Evolutionary conservation across 2,888 invertebrate species (phyloP), one percentile per base, ranked within the genome.

Genomic region (Acleris emargana): DNA sequence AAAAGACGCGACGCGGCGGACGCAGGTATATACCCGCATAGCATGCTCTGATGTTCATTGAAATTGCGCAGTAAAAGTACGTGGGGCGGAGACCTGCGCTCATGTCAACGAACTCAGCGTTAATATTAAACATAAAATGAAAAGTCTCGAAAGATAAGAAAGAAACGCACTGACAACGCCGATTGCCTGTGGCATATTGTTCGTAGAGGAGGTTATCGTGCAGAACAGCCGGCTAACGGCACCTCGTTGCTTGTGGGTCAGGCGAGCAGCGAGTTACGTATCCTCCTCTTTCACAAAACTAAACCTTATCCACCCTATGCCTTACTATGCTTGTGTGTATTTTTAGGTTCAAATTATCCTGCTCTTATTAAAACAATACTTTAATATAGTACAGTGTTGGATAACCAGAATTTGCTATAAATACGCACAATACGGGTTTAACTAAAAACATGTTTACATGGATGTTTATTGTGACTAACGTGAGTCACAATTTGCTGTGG

Each of bases 261-360:
- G 74, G 71, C 73, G 76, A 69, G 75, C 80, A 80, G 73, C 76
- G 73, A 76, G 76, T 75, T 81, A 76, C 72, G 77, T 76, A 84
- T 84, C 84, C 83, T 82, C 73, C 71, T 73, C 68, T 70, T 69
- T 68, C 68, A 69, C 45, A 16, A 16, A 16, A 32, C 32, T 32
- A 9, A 45, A 16, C 45, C 45, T 13, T 17, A 45, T 45, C 6
- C 45, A 7, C 45, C 45, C 16, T 16, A 45, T 17, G 2, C 45
- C 45, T 45, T 45, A 5, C 45, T 2, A 45, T 45, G 17, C 6
- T 17, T 6, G 7, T n/a, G 17, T 45, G 5, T 45, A n/a, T 17
- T n/a, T 45, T 45, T 45, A 45, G 7, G 45, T 17, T 2, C 7
- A n/a, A 7, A 3, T n/a, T 6, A 2, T n/a, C 16, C n/a, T 7